phyloP scores from a whole-genome alignment of 2,113 vertebrate genomes.

The Pelvicachromis taeniatus region DNA sequence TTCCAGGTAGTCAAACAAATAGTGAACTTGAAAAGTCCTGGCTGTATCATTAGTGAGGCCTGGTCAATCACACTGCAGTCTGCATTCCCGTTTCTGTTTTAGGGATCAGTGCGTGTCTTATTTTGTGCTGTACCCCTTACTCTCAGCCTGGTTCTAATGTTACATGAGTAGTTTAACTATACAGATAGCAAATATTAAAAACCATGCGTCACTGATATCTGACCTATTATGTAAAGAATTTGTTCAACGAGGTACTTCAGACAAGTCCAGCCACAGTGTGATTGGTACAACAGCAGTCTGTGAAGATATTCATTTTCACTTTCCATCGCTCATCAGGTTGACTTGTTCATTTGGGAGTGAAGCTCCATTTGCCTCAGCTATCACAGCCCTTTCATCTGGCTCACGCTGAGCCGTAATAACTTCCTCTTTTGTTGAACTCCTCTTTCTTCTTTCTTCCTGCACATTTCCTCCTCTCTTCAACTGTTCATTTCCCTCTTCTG shows the following conservation, averaged over 20 bases:
- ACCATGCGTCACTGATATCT: neutral
- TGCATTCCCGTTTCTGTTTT: neutral
- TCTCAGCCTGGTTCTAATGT: neutral
- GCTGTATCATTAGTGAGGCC: neutral
- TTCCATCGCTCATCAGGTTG: conserved; percentile 25
- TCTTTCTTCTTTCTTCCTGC: neutral
- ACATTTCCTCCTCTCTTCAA: neutral
- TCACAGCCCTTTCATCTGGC: conserved; percentile 32
- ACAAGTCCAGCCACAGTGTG: neutral
- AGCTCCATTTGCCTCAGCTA: conserved; percentile 30
- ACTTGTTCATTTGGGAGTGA: conserved; percentile 22
- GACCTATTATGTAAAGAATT: neutral
- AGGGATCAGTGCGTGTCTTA: neutral
- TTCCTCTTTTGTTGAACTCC: conserved; percentile 29
- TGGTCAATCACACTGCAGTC: neutral
- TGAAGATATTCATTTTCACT: conserved; percentile 1
- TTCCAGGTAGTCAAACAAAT: neutral
- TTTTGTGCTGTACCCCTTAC: neutral
- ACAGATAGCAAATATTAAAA: neutral
- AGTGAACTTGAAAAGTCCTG: neutral
- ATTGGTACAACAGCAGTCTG: neutral
- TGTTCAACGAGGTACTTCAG: neutral
- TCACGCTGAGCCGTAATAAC: conserved; percentile 41
- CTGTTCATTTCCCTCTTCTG: neutral
- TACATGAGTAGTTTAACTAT: neutral